Evolutionary conservation across 2,888 invertebrate species (phyloP).

Genomic region (Eilema griseolum): DNA sequence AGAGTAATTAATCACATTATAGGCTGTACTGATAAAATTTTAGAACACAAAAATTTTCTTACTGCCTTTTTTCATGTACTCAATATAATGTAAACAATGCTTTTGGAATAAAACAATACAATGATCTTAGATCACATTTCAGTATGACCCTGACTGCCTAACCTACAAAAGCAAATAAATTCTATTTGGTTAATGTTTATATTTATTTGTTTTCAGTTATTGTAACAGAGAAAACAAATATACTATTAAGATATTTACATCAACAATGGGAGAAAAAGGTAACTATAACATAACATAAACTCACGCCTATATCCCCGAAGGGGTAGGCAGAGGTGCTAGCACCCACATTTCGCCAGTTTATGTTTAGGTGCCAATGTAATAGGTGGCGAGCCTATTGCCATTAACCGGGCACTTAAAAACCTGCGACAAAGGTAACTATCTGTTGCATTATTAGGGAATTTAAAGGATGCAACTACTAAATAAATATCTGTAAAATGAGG

Average conservation of each 20-base stretch:
- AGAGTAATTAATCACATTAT: background rate
- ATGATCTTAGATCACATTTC: background rate
- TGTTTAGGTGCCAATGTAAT: too few relatives aligned
- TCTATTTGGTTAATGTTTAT: conserved; percentile 28
- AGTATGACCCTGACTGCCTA: background rate
- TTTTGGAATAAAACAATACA: background rate
- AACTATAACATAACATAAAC: too few relatives aligned
- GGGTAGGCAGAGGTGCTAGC: too few relatives aligned
- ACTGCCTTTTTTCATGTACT: background rate
- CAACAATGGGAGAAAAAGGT: conserved; percentile 98
- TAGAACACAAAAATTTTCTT: background rate
- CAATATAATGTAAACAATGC: background rate
- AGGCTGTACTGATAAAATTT: background rate
- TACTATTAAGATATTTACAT: conserved; percentile 96
- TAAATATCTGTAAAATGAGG: background rate
- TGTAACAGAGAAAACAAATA: conserved; percentile 98
- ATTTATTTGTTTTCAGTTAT: conserved; percentile 90
- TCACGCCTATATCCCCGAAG: too few relatives aligned
- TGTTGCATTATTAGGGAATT: background rate
- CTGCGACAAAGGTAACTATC: conserved; percentile 91
- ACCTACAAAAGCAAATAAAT: background rate
- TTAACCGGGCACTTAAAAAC: too few relatives aligned
- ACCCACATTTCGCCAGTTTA: too few relatives aligned
- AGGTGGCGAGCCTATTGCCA: too few relatives aligned
- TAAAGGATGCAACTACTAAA: background rate